Percentiles rank a stretch among this genome's conserved stretches.
Evolutionary conservation across 2,797 vertebrate genomes (phyloP).

Genomic region (Jordanella pulchra): DNA sequence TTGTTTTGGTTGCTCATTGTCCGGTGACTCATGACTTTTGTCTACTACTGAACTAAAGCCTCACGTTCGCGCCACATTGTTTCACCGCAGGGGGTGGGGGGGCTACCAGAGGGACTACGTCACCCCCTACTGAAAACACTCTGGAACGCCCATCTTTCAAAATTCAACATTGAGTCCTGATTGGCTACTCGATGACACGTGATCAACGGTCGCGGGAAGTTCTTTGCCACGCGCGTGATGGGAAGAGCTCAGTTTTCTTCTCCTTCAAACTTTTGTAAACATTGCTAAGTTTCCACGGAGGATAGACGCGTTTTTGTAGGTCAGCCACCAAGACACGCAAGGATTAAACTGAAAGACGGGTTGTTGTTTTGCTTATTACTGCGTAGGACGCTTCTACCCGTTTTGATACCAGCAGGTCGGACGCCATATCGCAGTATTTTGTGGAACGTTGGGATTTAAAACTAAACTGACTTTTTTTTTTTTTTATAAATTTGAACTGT

Average conservation of each 20-base stretch:
- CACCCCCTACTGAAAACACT: not conserved
- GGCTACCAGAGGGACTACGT: conserved; percentile 41
- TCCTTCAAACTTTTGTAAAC: conserved; percentile 78
- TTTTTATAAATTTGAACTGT: conserved; percentile 1
- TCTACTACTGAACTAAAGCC: conserved; percentile 20
- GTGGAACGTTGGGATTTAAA: conserved; percentile 58
- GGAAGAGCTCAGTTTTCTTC: conserved; percentile 48
- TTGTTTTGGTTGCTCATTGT: conserved; percentile 19
- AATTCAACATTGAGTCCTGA: conserved; percentile 64
- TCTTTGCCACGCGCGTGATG: conserved; percentile 75
- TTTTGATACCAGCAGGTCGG: not conserved
- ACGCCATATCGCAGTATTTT: conserved; percentile 41
- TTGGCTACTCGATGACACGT: conserved; percentile 78
- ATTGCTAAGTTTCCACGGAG: conserved; percentile 44
- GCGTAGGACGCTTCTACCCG: not conserved
- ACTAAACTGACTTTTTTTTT: conserved; percentile 18
- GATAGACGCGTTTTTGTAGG: conserved; percentile 25
- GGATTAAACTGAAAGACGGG: conserved; percentile 10
- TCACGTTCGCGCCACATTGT: conserved; percentile 73
- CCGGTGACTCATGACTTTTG: not conserved
- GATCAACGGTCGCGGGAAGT: conserved; percentile 98
- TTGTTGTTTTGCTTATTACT: not conserved
- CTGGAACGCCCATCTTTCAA: conserved; percentile 83
- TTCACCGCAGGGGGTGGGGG: conserved; percentile 30
- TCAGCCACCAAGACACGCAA: not conserved